Evolutionary conservation across 2,797 vertebrate genomes (phyloP).

Genomic region (Darevskia mixta): DNA sequence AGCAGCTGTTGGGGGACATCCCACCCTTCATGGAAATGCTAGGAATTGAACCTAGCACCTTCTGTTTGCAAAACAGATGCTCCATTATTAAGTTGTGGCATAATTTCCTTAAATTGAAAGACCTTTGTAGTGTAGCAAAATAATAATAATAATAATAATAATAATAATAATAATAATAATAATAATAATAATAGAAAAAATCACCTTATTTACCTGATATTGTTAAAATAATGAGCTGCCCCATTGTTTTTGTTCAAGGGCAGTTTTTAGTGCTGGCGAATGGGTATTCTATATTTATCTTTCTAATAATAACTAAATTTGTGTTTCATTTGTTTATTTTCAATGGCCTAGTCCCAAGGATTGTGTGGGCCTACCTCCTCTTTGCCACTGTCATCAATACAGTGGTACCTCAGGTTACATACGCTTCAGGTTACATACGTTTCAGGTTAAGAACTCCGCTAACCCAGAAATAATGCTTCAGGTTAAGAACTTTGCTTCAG

Average conservation of each 20-base stretch:
- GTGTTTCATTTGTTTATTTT: not conserved
- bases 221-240: not conserved
- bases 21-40: not conserved
- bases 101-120: constrained; percentile 8
- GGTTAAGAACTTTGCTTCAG: too few species aligned
- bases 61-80: not conserved
- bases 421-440: too few species aligned
- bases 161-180: too few species aligned
- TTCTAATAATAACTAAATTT: not conserved
- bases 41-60: not conserved
- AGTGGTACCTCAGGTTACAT: too few species aligned
- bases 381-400: not conserved
- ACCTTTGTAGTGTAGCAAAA: constrained; percentile 15
- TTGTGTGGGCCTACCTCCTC: not conserved
- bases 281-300: not conserved
- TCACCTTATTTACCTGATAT: not conserved
- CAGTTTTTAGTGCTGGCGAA: not conserved
- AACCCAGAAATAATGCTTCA: too few species aligned
- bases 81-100: not conserved
- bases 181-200: too few species aligned
- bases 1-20: not conserved
- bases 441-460: too few species aligned
- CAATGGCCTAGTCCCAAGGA: too few species aligned
- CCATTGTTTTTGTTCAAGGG: not conserved
- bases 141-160: too few species aligned